Percentiles rank a stretch among this genome's conserved stretches.
Conservation (phyloP, 1,140 invertebrate species). For the Microplitis mediator region DNA sequence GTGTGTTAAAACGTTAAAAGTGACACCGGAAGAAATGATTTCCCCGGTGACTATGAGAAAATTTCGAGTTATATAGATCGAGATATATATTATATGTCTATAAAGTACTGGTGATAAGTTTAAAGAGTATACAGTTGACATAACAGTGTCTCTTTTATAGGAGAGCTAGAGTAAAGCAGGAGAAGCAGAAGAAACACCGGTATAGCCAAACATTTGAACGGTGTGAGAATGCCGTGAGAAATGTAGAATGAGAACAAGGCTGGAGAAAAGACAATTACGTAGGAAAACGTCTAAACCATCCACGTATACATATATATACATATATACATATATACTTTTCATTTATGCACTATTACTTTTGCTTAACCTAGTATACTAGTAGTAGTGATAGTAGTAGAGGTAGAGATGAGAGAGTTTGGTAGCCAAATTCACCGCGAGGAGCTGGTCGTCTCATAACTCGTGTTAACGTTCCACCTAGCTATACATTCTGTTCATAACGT, state of each 20-base stretch:
- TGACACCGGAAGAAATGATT: background rate
- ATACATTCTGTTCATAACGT: slow-evolving; percentile 7
- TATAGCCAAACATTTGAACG: slow-evolving; percentile 9
- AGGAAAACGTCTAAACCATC: background rate
- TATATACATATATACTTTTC: too few relatives aligned
- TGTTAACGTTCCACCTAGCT: background rate
- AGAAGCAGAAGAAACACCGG: background rate
- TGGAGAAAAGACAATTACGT: slow-evolving; percentile 9
- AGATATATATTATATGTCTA: background rate
- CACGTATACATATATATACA: background rate
- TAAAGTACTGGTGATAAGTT: background rate
- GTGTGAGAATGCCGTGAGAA: background rate
- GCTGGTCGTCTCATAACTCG: slow-evolving; percentile 8
- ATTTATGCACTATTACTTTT: too few relatives aligned
- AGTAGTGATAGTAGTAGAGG: too few relatives aligned
- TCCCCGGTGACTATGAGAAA: background rate
- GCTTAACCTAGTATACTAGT: too few relatives aligned
- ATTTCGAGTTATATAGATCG: background rate
- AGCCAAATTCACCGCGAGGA: slow-evolving; percentile 6
- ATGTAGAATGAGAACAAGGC: background rate
- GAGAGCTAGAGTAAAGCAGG: background rate
- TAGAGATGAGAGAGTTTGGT: slow-evolving; percentile 4
- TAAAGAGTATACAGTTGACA: background rate
- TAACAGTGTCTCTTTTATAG: background rate
- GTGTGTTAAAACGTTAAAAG: too few relatives aligned